Evolutionary conservation across 2,797 vertebrate species (phyloP).

Genomic region (Tiaroga cobitis): DNA sequence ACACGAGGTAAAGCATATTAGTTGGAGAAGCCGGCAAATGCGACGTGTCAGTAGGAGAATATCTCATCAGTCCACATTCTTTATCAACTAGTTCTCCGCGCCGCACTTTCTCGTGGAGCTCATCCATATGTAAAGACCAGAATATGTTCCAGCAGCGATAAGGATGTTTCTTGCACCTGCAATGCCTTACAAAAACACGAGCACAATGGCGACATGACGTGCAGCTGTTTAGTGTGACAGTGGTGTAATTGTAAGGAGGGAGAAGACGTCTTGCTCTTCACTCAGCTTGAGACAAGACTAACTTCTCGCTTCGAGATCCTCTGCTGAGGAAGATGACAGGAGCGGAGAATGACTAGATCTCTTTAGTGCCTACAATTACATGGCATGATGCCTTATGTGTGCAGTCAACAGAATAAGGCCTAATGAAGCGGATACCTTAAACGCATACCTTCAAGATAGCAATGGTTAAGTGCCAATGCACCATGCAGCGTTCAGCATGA

Average conservation of each 20-base stretch:
- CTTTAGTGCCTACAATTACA: conserved; percentile 27
- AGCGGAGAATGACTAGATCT: conserved; percentile 20
- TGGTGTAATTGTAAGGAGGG: conserved; percentile 46
- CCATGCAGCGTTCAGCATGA: neutral
- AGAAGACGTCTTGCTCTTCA: conserved; percentile 46
- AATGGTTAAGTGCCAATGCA: neutral
- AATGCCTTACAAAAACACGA: conserved; percentile 46
- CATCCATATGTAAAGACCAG: conserved; percentile 61
- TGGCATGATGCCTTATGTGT: conserved; percentile 26
- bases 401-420: conserved; percentile 13
- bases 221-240: conserved; percentile 44
- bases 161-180: conserved; percentile 48
- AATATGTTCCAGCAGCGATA: conserved; percentile 58
- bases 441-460: neutral
- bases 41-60: conserved; percentile 46
- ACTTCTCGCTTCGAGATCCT: conserved; percentile 38
- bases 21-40: conserved; percentile 43
- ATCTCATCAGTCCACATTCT: conserved; percentile 52
- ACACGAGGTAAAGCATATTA: conserved; percentile 39
- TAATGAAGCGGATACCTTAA: neutral
- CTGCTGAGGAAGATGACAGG: conserved; percentile 18
- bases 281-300: conserved; percentile 49
- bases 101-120: conserved; percentile 45
- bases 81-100: conserved; percentile 49
- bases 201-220: conserved; percentile 54